These are phyloP conservation scores for Zelostemma sp. DNA, from an alignment of 1,140 invertebrate genomes.

Conservation along the genomic window DNA sequence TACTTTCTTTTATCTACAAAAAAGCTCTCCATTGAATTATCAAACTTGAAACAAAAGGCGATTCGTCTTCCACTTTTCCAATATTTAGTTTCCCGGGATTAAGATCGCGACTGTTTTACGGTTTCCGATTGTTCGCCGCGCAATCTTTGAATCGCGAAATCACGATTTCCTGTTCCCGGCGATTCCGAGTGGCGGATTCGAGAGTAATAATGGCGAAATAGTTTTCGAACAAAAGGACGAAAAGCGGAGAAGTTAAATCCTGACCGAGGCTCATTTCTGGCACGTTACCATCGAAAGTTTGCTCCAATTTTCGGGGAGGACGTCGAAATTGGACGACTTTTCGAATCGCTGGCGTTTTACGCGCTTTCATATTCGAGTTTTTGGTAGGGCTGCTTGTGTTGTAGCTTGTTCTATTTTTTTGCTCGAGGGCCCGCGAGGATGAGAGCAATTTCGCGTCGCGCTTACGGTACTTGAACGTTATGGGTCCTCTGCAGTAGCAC, in stretches of 20 bases:
- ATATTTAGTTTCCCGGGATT: background rate
- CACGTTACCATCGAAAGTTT: slow-evolving; percentile 25
- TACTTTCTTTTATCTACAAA: background rate
- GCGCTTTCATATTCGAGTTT: slow-evolving; percentile 5
- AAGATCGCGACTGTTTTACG: background rate
- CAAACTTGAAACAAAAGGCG: background rate
- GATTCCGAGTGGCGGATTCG: background rate
- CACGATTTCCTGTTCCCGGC: background rate
- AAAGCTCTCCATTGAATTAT: background rate
- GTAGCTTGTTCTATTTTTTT: background rate
- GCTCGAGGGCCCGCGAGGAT: slow-evolving; percentile 28
- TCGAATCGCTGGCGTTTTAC: slow-evolving; percentile 14
- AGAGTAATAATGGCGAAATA: background rate
- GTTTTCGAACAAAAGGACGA: slow-evolving; percentile 4
- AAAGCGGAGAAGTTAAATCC: slow-evolving; percentile 4
- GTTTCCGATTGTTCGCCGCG: background rate
- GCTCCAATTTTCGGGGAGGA: slow-evolving; percentile 31
- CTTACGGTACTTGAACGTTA: slow-evolving; percentile 47
- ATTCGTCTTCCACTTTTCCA: background rate
- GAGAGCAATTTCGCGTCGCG: slow-evolving; percentile 55
- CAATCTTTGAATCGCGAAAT: background rate
- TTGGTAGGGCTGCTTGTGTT: background rate
- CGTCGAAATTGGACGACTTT: slow-evolving; percentile 29
- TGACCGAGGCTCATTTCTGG: slow-evolving; percentile 14
- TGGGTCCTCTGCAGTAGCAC: slow-evolving; percentile 35